Evolutionary conservation across 2,797 vertebrate genomes (phyloP).

Genomic region (Ambastaia sidthimunki): DNA sequence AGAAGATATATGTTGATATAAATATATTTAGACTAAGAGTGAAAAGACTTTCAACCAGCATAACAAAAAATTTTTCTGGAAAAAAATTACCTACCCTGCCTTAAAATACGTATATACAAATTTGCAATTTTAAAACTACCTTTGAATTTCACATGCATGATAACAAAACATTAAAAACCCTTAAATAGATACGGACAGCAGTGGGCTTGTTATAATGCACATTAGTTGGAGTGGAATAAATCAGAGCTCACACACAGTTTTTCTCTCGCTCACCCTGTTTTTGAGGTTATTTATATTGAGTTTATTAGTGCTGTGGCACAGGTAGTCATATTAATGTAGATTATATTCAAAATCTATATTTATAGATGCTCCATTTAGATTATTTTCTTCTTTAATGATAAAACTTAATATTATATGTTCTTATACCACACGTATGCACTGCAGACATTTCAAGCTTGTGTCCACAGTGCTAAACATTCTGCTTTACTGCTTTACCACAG

Average conservation of each 20-base stretch:
- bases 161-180: neutral
- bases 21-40: too few species aligned
- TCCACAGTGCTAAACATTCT: neutral
- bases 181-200: neutral
- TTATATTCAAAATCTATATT: neutral
- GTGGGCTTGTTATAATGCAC: neutral
- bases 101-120: neutral
- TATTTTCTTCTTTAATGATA: neutral
- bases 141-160: neutral
- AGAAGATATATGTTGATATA: too few species aligned
- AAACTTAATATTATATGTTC: neutral
- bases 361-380: neutral
- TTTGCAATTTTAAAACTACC: neutral
- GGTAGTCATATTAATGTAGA: neutral
- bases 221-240: neutral
- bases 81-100: too few species aligned
- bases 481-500: too few species aligned
- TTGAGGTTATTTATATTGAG: neutral
- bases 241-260: conserved; percentile 1
- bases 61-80: too few species aligned
- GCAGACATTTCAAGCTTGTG: neutral
- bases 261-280: neutral
- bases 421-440: neutral
- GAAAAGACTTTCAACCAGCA: too few species aligned
- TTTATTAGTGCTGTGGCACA: conserved; percentile 12